Conservation (phyloP, 2,888 invertebrate genomes). For the Amorpha juglandis region DNA sequence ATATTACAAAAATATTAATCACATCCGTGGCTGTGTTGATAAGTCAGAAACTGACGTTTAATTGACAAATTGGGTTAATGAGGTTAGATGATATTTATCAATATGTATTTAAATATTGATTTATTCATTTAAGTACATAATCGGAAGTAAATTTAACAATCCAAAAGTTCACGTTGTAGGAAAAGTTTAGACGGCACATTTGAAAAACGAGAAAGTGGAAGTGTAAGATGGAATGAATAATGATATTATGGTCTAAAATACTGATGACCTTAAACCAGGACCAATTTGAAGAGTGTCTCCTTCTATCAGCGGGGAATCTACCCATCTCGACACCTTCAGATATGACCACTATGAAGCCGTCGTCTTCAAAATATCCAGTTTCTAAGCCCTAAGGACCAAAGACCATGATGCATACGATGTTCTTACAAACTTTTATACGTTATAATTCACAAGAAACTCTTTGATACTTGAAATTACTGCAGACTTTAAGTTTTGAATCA, state of each 20-base stretch:
- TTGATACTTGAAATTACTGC: neutral
- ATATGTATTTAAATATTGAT: neutral
- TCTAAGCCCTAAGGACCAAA: slow-evolving; percentile 81
- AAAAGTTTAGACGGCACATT: slow-evolving; percentile 1
- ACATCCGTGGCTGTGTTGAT: slow-evolving; percentile 32
- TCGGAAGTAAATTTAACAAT: neutral
- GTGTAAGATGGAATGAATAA: slow-evolving; percentile 76
- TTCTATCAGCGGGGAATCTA: slow-evolving; percentile 85
- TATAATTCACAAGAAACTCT: neutral
- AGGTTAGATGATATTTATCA: slow-evolving; percentile 13
- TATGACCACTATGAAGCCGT: slow-evolving; percentile 84
- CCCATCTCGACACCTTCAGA: slow-evolving; percentile 86
- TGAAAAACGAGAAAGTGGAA: slow-evolving; percentile 41
- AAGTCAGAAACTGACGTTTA: slow-evolving; percentile 37
- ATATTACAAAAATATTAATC: slow-evolving; percentile 28
- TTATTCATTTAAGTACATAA: neutral
- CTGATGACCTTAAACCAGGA: slow-evolving; percentile 88
- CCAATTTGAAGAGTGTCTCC: slow-evolving; percentile 86
- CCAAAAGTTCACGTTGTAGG: neutral
- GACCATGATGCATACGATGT: slow-evolving; percentile 68
- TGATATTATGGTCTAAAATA: slow-evolving; percentile 65
- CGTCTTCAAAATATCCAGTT: slow-evolving; percentile 86
- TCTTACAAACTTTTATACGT: slow-evolving; percentile 27
- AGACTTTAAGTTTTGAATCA: neutral
- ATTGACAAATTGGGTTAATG: slow-evolving; percentile 22